phyloP scores from a whole-genome alignment of 2,113 vertebrate genomes.

The Phalacrocorax carbo region DNA sequence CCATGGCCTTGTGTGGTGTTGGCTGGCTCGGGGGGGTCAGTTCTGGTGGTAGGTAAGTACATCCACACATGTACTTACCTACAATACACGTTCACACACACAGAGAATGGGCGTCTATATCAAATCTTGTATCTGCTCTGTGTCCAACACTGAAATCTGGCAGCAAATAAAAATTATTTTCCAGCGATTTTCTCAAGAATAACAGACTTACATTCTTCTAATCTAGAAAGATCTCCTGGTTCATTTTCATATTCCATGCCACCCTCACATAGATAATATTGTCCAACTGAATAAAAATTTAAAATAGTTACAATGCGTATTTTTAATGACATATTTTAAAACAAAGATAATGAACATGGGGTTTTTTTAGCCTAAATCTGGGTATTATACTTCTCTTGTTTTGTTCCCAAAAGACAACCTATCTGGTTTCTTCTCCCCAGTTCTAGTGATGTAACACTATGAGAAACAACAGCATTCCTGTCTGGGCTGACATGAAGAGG shows the following conservation, averaged over 20 bases:
- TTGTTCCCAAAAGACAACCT: not conserved
- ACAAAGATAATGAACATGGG: not conserved
- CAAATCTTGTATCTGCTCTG: not conserved
- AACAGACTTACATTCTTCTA: not conserved
- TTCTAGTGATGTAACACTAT: not conserved
- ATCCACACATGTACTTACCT: not conserved
- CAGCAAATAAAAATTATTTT: not conserved
- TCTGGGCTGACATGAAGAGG: not conserved
- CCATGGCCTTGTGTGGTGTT: too few species aligned
- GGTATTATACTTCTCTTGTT: not conserved
- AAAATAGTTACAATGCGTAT: not conserved
- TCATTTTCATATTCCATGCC: not conserved
- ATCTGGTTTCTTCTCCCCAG: not conserved
- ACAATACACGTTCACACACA: not conserved
- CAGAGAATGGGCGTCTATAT: not conserved
- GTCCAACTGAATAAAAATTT: not conserved
- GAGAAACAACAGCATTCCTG: not conserved
- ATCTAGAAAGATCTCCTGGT: not conserved
- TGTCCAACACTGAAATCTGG: not conserved
- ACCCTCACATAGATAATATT: fast-evolving
- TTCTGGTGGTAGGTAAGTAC: not conserved
- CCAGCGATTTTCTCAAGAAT: not conserved
- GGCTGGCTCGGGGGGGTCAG: fast-evolving
- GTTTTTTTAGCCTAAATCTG: not conserved
- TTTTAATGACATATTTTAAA: not conserved